Base-by-base conservation (phyloP, 2,113 vertebrate genomes). In the Nothobranchius furzeri region DNA sequence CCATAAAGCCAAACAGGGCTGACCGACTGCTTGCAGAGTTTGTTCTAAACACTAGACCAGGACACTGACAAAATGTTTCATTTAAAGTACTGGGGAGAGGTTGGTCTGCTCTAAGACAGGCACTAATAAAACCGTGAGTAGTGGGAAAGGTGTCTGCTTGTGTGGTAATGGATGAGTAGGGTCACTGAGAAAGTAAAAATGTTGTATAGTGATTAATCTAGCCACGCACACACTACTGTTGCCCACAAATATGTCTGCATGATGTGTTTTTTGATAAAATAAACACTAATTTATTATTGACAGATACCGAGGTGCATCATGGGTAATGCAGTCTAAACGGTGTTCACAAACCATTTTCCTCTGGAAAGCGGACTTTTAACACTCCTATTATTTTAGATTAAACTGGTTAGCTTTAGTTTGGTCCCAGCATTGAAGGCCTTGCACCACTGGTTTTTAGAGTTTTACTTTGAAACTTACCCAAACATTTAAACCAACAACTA, bases 21-120 rank as follows among this genome's bases (percentile, higher is more conserved):
- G 82, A 74, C 69, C 11, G 87, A 82, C 85, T 76, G 81, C 78
- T 88, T 20, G 65, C 85, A 90, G 78, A 79, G 85, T 87, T 85
- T 86, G 75, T 78, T 86, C 79, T 68, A 82, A 85, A 84, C 77
- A 79, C 75, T 77, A 46, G 73, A 79, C 35, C 36, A 73, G 79
- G 72, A 76, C 74, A 63, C 55, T 82, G 70, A 85, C 83, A 86
- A 89, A 89, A 85, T 82, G 68, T 78, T 87, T 84, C 62, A 70
- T 81, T 88, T 85, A 80, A 84, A 85, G 79, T 63, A 78, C 78
- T 61, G 51, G 73, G 70, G 75, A 84, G 64, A 73, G 74, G 73
- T 77, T 61, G 59, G 83, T 67, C 68, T 71, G 69, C 79, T 64
- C 65, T 58, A 69, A 81, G 83, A 86, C 49, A 15, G 45, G 46